A percentile compares a stretch with the other conserved stretches of the same genome.
These are phyloP conservation scores for Gymnarchus niloticus DNA, from an alignment of 2,113 vertebrate genomes.

Conservation along the genomic window DNA sequence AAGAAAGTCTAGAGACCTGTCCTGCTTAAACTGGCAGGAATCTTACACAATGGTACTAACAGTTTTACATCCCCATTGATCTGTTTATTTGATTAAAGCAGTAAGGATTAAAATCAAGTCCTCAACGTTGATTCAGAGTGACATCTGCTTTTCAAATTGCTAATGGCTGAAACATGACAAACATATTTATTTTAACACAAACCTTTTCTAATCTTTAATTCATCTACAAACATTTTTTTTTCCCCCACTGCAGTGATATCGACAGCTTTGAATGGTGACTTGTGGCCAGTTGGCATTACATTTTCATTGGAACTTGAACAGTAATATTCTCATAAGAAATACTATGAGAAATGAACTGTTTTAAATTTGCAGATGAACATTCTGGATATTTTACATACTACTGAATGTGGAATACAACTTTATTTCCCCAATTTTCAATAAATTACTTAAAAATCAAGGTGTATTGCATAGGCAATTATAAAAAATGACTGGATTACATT, in stretches of 20 bases:
- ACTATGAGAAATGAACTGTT: background rate
- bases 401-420: background rate
- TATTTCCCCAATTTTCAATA: background rate
- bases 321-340: background rate
- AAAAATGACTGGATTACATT: no score
- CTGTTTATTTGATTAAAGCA: background rate
- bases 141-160: background rate
- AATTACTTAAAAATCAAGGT: background rate
- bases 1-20: background rate
- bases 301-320: background rate
- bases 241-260: background rate
- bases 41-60: background rate
- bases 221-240: background rate
- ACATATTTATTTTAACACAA: slow-evolving; percentile 1
- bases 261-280: background rate
- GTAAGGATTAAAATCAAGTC: background rate
- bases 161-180: background rate
- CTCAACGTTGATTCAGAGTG: background rate
- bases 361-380: no score
- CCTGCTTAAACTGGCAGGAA: background rate
- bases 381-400: background rate
- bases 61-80: slow-evolving; percentile 17
- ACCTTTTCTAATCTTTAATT: background rate
- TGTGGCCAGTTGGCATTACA: background rate
- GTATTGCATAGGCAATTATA: background rate